phyloP scores from a whole-genome alignment of 2,888 invertebrate genomes.

The Dasysyrphus tricinctus region DNA sequence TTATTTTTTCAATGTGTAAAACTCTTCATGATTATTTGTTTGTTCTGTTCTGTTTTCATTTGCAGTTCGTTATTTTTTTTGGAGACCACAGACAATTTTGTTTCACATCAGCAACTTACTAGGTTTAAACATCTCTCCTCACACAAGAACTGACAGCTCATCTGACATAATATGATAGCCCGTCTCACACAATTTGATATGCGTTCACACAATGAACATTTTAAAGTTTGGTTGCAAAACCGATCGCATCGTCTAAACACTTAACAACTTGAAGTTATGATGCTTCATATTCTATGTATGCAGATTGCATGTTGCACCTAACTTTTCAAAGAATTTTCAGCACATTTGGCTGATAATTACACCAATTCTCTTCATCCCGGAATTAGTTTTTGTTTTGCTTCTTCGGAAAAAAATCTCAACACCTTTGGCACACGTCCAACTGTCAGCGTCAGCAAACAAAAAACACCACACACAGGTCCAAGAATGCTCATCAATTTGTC shows the following conservation, averaged over 20 bases:
- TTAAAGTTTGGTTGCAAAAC: no score
- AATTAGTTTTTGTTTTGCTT: constrained; percentile 22
- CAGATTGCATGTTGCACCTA: constrained; percentile 13
- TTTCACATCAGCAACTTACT: no score
- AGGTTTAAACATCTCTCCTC: no score
- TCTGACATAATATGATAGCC: no score
- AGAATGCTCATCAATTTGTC: constrained; percentile 40
- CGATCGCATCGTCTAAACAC: neutral
- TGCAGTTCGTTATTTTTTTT: no score
- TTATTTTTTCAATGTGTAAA: no score
- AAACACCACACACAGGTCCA: neutral
- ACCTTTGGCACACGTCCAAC: constrained; percentile 56
- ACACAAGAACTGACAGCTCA: no score
- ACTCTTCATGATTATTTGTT: no score
- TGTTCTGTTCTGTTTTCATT: no score
- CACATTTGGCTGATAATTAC: constrained; percentile 2
- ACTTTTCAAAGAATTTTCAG: neutral
- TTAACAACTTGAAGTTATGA: neutral
- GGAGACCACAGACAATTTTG: no score
- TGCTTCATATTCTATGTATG: neutral
- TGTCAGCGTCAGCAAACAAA: neutral
- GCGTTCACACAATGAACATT: no score
- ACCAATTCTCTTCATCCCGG: constrained; percentile 13
- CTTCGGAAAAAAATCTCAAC: neutral
- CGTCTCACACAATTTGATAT: no score